Conservation (phyloP, 35 echinoderm and acorn worm genomes). For the Lytechinus pictus region DNA sequence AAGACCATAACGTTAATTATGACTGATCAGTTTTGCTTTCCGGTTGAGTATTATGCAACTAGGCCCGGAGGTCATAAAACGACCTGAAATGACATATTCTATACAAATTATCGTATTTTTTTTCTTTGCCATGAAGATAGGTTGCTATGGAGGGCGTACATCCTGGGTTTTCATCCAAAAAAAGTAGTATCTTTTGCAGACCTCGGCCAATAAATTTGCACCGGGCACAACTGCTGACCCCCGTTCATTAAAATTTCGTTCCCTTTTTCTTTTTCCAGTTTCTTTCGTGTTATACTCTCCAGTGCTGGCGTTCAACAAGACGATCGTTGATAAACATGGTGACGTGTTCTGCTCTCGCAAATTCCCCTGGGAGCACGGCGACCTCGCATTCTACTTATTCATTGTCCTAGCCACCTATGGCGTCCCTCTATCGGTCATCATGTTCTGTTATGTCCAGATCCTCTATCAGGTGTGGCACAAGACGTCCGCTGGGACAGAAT, state of each 20-base stretch:
- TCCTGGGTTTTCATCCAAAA: too few species aligned
- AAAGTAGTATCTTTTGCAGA: too few species aligned
- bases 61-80: too few species aligned
- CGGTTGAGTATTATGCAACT: too few species aligned
- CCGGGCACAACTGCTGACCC: background rate
- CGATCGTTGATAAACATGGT: background rate
- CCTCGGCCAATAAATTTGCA: too few species aligned
- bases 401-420: conserved; percentile 68
- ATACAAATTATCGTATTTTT: too few species aligned
- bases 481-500: conserved; percentile 71
- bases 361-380: conserved; percentile 32
- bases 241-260: background rate
- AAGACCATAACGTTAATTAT: too few species aligned
- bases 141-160: too few species aligned
- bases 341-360: background rate
- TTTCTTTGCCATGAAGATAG: too few species aligned
- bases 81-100: too few species aligned
- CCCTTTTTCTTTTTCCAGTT: conserved; percentile 31
- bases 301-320: conserved; percentile 35
- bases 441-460: conserved; percentile 86
- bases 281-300: conserved; percentile 37
- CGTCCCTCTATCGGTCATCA: conserved; percentile 79
- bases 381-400: conserved; percentile 60
- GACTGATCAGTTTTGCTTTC: too few species aligned
- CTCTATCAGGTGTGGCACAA: conserved; percentile 79